Base-by-base conservation (phyloP, 2,113 vertebrate genomes). In the Himantopus leucocephalus region DNA sequence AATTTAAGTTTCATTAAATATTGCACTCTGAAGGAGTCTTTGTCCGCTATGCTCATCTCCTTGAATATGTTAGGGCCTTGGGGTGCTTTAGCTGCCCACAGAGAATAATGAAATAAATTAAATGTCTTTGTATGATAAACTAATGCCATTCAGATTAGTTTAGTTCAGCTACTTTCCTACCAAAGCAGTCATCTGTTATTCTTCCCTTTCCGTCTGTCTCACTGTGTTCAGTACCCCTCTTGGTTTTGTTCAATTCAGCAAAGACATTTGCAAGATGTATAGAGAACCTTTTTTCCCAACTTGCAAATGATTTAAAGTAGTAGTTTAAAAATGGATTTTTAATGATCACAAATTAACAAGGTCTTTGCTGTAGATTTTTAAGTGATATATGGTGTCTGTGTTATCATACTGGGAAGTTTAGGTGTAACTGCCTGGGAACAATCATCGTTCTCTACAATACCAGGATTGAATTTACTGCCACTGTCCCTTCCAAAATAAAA, bases 1-100 rank as follows among this genome's bases (percentile, higher is more conserved):
- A 95, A 97, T 96, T 96, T 91, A 96, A 91, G 79, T 96, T 98
- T 95, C 86, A 93, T 92, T 94, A 95, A 92, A 85, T 93, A 95
- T 53, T 96, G 53, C 71, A 62, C 34, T 95, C 50, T 81, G 79
- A 96, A 94, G 71, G 39, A 95, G 48, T 35, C 41, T 96, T 96
- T 97, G 92, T 92, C 74, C 2, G 7, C 48, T 82, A 4, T 64
- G 30, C 48, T 93, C 63, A 48, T 95, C 88, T 91, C 41, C 73
- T 95, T 94, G 68, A 80, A 73, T 90, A 78, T 90, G 52, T 68
- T 60, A 64, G 39, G 39, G 29, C 56, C 29, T 90, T 72, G 9
- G 3, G 3, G 29, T 94, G 39, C 58, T 96, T 85, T 80, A 96
- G 76, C 82, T 92, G 62, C 50, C 90, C 41, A 45, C 23, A 58